phyloP scores from a whole-genome alignment of 2,888 invertebrate species.

The Idaea straminata region DNA sequence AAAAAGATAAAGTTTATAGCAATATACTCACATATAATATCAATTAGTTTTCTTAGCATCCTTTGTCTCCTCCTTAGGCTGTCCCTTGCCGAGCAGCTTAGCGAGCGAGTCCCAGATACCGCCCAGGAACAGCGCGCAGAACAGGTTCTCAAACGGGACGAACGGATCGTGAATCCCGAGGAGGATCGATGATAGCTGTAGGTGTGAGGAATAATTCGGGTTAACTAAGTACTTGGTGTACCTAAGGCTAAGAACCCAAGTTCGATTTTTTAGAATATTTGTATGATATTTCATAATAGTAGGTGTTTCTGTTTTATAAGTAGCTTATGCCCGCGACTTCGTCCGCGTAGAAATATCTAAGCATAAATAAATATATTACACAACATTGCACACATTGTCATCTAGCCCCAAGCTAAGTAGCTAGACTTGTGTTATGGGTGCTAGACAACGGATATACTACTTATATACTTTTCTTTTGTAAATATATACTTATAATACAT shows the following conservation, averaged over 20 bases:
- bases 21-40: slow-evolving; percentile 23
- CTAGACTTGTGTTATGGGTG: too few relatives aligned
- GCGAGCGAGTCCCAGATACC: slow-evolving; percentile 99
- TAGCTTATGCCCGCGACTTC: too few relatives aligned
- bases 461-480: too few relatives aligned
- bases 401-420: too few relatives aligned
- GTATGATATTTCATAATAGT: too few relatives aligned
- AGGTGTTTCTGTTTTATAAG: too few relatives aligned
- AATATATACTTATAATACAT: too few relatives aligned
- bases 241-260: not conserved
- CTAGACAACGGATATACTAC: too few relatives aligned
- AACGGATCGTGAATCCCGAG: slow-evolving; percentile 99
- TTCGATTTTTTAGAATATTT: too few relatives aligned
- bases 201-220: slow-evolving; percentile 10
- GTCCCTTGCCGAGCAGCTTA: slow-evolving; percentile 90
- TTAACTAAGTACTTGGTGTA: not conserved
- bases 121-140: slow-evolving; percentile 97
- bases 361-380: too few relatives aligned
- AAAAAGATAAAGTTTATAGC: not conserved
- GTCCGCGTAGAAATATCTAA: too few relatives aligned
- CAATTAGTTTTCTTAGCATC: slow-evolving; percentile 92
- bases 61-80: slow-evolving; percentile 89
- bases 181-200: slow-evolving; percentile 93
- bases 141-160: slow-evolving; percentile 98
- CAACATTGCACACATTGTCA: too few relatives aligned